phyloP scores from a whole-genome alignment of 2,797 vertebrate genomes.

The Dendrocincla fuliginosa region DNA sequence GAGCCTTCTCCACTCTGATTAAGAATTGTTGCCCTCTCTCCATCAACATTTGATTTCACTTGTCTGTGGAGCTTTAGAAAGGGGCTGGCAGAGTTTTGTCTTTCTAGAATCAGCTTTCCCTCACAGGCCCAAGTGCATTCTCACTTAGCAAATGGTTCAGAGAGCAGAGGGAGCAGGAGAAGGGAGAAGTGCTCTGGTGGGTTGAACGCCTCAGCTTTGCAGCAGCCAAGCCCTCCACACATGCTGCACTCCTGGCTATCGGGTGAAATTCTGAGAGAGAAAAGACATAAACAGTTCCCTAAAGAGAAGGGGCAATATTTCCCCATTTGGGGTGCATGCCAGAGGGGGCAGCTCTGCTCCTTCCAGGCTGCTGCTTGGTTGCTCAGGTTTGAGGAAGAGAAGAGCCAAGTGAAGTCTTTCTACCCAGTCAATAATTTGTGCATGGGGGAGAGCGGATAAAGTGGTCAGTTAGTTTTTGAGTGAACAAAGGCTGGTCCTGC shows the following conservation, averaged over 20 bases:
- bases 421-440: background rate
- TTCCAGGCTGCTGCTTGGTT: background rate
- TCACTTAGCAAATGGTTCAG: background rate
- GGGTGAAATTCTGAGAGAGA: background rate
- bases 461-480: rapidly evolving
- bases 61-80: background rate
- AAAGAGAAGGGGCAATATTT: background rate
- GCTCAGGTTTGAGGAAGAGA: background rate
- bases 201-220: background rate
- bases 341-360: background rate
- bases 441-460: background rate
- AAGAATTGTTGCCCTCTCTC: background rate
- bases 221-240: background rate
- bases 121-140: background rate
- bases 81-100: background rate
- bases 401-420: background rate
- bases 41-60: background rate
- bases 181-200: background rate
- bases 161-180: background rate
- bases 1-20: background rate
- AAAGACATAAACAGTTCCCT: rapidly evolving
- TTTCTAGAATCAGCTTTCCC: background rate
- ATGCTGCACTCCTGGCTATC: rapidly evolving
- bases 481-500: background rate
- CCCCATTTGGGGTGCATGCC: rapidly evolving